A percentile compares a stretch with the other conserved stretches of the same genome.
Evolutionary conservation across 2,797 vertebrate genomes (phyloP).

Genomic region (Coendou prehensilis): DNA sequence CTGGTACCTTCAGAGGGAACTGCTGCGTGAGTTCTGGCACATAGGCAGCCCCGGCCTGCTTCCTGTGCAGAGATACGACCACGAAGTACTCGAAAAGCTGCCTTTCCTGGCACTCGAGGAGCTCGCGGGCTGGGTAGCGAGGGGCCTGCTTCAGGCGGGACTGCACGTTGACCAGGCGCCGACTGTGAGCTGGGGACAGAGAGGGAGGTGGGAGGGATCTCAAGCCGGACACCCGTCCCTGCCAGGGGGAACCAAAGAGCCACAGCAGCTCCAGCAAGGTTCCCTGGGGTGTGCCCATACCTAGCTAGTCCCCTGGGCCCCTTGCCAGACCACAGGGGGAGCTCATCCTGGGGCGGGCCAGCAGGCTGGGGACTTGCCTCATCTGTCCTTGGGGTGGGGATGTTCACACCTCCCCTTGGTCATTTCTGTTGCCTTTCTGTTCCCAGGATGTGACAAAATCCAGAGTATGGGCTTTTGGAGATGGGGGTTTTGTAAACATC

Average conservation of each 20-base stretch:
- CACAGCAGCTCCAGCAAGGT: not conserved
- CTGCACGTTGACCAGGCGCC: slow-evolving; percentile 91
- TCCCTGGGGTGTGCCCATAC: not conserved
- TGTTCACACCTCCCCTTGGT: not conserved
- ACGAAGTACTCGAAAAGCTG: slow-evolving; percentile 96
- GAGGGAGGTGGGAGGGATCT: not conserved
- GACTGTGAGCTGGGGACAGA: slow-evolving; percentile 89
- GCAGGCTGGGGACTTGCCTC: not conserved
- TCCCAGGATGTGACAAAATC: slow-evolving; percentile 5
- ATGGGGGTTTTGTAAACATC: slow-evolving; percentile 26
- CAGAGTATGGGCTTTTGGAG: not conserved
- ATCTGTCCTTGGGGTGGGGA: not conserved
- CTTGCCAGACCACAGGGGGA: not conserved
- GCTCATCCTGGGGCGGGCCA: not conserved
- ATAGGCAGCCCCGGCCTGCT: slow-evolving; percentile 91
- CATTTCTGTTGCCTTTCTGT: not conserved
- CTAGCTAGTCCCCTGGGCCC: not conserved
- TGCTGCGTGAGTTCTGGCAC: slow-evolving; percentile 95
- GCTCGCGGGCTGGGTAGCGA: slow-evolving; percentile 87
- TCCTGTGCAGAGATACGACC: slow-evolving; percentile 94
- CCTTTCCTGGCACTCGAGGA: slow-evolving; percentile 91
- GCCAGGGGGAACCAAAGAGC: fast-evolving
- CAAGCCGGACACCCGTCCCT: not conserved
- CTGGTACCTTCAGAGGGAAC: slow-evolving; percentile 93
- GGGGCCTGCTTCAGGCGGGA: slow-evolving; percentile 90